These are phyloP conservation scores for Solea senegalensis DNA, from an alignment of 2,113 vertebrate species.

Conservation along the genomic window DNA sequence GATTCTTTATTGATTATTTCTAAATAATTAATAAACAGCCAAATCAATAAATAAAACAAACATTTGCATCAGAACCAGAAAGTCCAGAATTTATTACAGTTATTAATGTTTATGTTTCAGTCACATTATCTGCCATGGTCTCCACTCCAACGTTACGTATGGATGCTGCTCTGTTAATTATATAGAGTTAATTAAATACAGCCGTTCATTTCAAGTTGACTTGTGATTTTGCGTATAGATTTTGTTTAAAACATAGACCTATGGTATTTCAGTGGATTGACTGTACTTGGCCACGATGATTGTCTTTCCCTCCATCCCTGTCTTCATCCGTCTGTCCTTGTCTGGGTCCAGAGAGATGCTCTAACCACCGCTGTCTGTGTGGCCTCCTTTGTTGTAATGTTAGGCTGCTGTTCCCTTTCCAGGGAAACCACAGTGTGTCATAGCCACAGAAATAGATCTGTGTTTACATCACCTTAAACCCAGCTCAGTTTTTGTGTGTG, in stretches of 20 bases:
- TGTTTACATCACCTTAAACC: slow-evolving; percentile 80
- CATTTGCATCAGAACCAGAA: too few species aligned
- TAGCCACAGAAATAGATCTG: slow-evolving; percentile 77
- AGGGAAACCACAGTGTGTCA: slow-evolving; percentile 80
- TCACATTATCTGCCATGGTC: background rate
- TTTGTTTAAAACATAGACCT: background rate
- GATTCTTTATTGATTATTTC: too few species aligned
- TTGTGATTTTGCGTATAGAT: slow-evolving; percentile 22
- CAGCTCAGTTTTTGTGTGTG: slow-evolving; percentile 62
- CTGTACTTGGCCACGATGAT: slow-evolving; percentile 27
- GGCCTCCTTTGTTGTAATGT: slow-evolving; percentile 79
- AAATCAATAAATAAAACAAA: too few species aligned
- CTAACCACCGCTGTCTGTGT: slow-evolving; percentile 76
- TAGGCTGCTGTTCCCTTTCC: slow-evolving; percentile 76
- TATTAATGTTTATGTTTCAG: background rate
- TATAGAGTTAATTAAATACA: background rate
- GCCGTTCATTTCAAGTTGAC: slow-evolving; percentile 1
- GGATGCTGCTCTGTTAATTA: background rate
- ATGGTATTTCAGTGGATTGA: slow-evolving; percentile 39
- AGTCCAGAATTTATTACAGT: too few species aligned
- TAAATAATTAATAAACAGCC: too few species aligned
- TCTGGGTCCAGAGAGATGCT: slow-evolving; percentile 65
- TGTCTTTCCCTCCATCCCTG: slow-evolving; percentile 25
- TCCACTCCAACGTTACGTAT: background rate
- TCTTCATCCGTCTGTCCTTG: slow-evolving; percentile 46